These are phyloP conservation scores for Actias luna DNA, from an alignment of 2,888 invertebrate species.

Conservation along the genomic window DNA sequence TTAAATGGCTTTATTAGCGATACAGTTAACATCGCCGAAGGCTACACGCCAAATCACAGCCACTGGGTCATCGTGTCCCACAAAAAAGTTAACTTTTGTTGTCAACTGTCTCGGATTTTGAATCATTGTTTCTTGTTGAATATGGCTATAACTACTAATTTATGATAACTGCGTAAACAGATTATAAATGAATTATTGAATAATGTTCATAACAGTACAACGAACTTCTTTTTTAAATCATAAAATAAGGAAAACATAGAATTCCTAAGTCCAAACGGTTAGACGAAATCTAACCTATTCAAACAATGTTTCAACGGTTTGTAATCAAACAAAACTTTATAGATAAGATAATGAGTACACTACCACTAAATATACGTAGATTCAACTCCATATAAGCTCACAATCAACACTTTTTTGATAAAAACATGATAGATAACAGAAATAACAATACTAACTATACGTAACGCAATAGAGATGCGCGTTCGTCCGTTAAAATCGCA, in stretches of 20 bases:
- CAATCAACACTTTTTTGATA: constrained; percentile 78
- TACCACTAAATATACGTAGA: constrained; percentile 71
- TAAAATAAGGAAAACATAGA: constrained; percentile 68
- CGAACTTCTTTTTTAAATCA: constrained; percentile 47
- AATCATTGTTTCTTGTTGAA: background rate
- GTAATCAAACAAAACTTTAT: constrained; percentile 49
- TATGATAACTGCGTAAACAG: background rate
- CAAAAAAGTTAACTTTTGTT: constrained; percentile 26
- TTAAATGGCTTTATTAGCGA: constrained; percentile 27
- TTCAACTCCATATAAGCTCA: constrained; percentile 65
- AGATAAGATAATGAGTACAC: constrained; percentile 65
- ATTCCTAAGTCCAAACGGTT: constrained; percentile 37
- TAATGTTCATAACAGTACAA: constrained; percentile 30
- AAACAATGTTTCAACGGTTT: constrained; percentile 45
- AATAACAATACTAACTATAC: constrained; percentile 59
- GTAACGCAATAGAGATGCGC: constrained; percentile 56
- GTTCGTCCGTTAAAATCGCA: constrained; percentile 15
- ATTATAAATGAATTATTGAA: constrained; percentile 25
- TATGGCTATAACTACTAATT: background rate
- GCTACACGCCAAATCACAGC: constrained; percentile 37
- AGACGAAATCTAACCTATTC: constrained; percentile 64
- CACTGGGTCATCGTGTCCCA: constrained; percentile 43
- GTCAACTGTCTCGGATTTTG: constrained; percentile 10
- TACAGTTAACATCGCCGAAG: constrained; percentile 36
- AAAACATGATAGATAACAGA: constrained; percentile 79